These are phyloP conservation scores for Leptocoma aspasia DNA, from an alignment of 2,113 vertebrate species.

Conservation along the genomic window DNA sequence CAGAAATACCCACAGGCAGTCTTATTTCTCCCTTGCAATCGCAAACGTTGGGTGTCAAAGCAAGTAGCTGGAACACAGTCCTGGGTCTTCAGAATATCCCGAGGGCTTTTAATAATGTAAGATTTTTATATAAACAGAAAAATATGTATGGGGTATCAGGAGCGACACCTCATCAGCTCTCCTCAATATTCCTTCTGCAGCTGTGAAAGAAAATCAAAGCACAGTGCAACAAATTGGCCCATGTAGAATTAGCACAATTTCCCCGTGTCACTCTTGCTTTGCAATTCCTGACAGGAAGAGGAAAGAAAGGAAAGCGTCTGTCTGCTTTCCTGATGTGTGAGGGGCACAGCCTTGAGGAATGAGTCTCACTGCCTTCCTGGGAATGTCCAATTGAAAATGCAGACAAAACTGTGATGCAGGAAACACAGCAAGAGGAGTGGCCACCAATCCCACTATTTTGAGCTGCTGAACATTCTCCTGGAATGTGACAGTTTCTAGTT, in stretches of 20 bases:
- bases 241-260: not conserved
- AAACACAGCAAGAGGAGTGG: not conserved
- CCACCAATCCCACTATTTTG: not conserved
- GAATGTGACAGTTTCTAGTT: not conserved
- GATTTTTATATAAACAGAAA: not conserved
- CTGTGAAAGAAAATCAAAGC: not conserved
- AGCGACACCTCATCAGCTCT: not conserved
- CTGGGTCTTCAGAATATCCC: not conserved
- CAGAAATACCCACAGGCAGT: not conserved
- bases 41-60: not conserved
- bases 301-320: not conserved
- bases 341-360: accelerated
- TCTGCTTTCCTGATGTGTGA: not conserved
- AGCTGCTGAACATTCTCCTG: not conserved
- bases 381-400: not conserved
- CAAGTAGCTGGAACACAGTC: not conserved
- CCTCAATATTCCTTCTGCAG: not conserved
- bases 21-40: not conserved
- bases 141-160: not conserved
- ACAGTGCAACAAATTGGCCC: not conserved
- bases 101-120: not conserved
- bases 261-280: not conserved
- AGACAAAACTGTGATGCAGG: not conserved
- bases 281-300: not conserved
- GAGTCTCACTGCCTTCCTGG: not conserved